Conservation (phyloP, 2,113 vertebrate species). For the Seriola dumerili region DNA sequence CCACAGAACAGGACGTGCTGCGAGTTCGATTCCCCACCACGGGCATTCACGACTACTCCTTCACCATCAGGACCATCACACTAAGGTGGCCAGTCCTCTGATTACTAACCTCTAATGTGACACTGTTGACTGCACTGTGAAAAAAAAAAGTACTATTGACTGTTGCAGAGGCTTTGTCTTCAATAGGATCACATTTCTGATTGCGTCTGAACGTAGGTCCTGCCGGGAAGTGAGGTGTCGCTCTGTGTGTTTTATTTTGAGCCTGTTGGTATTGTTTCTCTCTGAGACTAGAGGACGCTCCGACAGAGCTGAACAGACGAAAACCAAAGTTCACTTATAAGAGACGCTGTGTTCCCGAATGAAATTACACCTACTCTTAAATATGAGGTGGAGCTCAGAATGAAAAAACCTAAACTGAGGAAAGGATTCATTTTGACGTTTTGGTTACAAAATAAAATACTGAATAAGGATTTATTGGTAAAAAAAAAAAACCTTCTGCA, state of each 20-base stretch:
- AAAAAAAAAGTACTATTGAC: conserved; percentile 31
- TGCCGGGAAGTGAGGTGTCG: conserved; percentile 23
- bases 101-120: conserved; percentile 44
- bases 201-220: conserved; percentile 19
- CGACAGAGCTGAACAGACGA: conserved; percentile 5
- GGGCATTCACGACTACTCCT: conserved; percentile 92
- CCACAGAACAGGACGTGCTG: conserved; percentile 90
- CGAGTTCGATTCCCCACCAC: conserved; percentile 92
- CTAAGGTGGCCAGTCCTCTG: conserved; percentile 84
- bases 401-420: background rate
- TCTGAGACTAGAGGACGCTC: background rate
- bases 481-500: background rate
- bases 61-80: conserved; percentile 88
- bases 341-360: conserved; percentile 14
- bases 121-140: conserved; percentile 44
- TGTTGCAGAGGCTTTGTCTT: conserved; percentile 55
- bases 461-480: background rate
- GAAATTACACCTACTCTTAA: background rate
- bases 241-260: conserved; percentile 40
- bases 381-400: background rate
- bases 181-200: conserved; percentile 47
- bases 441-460: background rate
- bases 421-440: background rate
- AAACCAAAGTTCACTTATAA: conserved; percentile 7
- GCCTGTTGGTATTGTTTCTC: conserved; percentile 13